Conservation (phyloP, 2,888 invertebrate species). For the Oscheius sp. region DNA sequence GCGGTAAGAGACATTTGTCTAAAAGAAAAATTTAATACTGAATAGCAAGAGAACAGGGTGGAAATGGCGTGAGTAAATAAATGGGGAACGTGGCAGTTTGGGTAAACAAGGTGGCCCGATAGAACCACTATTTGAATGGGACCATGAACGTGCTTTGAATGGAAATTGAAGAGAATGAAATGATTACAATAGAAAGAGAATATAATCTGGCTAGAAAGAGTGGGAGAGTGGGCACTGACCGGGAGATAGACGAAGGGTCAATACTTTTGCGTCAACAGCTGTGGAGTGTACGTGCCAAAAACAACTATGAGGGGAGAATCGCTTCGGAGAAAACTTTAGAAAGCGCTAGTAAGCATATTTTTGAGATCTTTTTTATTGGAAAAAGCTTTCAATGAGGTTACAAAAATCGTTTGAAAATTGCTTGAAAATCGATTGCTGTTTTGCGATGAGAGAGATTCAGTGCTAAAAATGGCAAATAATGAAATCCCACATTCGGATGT, state of each 20-base stretch:
- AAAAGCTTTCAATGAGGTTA: too few relatives aligned
- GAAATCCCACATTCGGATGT: too few relatives aligned
- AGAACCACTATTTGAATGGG: background rate
- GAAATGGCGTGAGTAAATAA: background rate
- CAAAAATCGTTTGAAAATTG: too few relatives aligned
- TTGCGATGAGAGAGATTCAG: too few relatives aligned
- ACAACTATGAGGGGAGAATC: background rate
- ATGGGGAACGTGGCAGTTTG: background rate
- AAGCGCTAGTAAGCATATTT: too few relatives aligned
- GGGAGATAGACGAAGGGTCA: background rate
- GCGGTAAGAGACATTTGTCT: constrained; percentile 45
- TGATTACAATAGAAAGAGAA: background rate
- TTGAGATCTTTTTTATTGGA: too few relatives aligned
- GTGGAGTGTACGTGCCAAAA: background rate
- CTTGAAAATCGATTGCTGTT: too few relatives aligned
- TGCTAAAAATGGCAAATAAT: too few relatives aligned
- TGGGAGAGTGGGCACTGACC: background rate
- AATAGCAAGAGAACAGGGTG: background rate
- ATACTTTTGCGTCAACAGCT: background rate
- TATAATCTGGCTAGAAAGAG: background rate
- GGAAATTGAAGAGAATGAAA: background rate
- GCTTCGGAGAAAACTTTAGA: too few relatives aligned
- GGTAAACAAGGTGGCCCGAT: background rate
- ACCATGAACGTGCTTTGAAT: background rate
- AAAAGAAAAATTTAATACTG: background rate